Percentiles rank a stretch among this genome's conserved stretches.
Conservation (phyloP, 1,140 invertebrate species). For the Paramacrobiotus metropolitanus region DNA sequence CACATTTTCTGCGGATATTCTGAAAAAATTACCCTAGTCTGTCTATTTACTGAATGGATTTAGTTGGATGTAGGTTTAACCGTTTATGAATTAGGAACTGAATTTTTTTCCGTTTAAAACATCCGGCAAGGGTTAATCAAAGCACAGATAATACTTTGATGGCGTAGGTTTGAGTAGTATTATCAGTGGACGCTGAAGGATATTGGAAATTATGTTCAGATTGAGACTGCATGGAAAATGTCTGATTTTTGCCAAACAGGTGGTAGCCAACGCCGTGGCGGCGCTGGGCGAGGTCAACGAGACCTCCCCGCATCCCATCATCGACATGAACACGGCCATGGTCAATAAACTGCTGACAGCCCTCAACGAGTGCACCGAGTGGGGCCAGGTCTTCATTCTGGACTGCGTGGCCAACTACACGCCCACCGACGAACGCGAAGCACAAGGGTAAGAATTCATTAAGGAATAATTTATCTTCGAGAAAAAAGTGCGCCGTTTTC, state of each 20-base stretch:
- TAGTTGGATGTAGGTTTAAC: too few relatives aligned
- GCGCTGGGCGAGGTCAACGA: slow-evolving; percentile 97
- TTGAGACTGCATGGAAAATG: too few relatives aligned
- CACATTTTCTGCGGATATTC: too few relatives aligned
- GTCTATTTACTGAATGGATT: too few relatives aligned
- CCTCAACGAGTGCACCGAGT: slow-evolving; percentile 96
- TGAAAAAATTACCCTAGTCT: too few relatives aligned
- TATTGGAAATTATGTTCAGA: too few relatives aligned
- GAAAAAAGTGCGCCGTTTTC: slow-evolving; percentile 3
- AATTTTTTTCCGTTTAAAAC: too few relatives aligned
- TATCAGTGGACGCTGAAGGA: too few relatives aligned
- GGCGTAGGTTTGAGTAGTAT: too few relatives aligned
- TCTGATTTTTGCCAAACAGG: slow-evolving; percentile 25
- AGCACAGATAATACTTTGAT: too few relatives aligned
- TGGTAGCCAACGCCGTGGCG: slow-evolving; percentile 96
- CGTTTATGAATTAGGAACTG: too few relatives aligned
- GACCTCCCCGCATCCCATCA: slow-evolving; percentile 68
- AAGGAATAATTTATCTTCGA: not conserved
- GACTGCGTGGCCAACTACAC: slow-evolving; percentile 92
- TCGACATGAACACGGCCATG: slow-evolving; percentile 89
- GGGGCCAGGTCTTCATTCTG: slow-evolving; percentile 95
- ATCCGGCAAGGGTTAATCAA: too few relatives aligned
- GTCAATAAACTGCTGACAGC: slow-evolving; percentile 96
- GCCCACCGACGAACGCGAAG: slow-evolving; percentile 88
- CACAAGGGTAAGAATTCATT: slow-evolving; percentile 54